phyloP scores from a whole-genome alignment of 1,140 invertebrate species.

The Drepana arcuata region DNA sequence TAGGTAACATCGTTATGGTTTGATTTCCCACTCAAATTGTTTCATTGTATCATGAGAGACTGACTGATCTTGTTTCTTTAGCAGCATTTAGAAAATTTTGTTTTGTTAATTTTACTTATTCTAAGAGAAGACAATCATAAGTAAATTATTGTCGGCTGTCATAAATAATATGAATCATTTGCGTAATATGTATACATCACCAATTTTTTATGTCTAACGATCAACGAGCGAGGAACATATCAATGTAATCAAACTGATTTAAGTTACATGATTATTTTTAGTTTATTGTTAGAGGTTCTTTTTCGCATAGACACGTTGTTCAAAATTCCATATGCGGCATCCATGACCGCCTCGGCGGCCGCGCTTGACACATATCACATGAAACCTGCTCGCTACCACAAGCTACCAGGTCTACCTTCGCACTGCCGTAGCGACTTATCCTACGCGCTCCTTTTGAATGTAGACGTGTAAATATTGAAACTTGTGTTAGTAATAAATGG shows the following conservation, averaged over 20 bases:
- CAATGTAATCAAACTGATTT: constrained; percentile 41
- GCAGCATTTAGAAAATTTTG: constrained; percentile 64
- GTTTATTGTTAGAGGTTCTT: constrained; percentile 59
- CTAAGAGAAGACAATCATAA: constrained; percentile 24
- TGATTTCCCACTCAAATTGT: constrained; percentile 49
- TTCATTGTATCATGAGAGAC: constrained; percentile 60
- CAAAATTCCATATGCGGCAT: constrained; percentile 48
- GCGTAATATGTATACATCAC: constrained; percentile 17
- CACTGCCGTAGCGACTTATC: too few species aligned
- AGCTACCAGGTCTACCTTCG: too few species aligned
- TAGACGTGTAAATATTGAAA: too few species aligned
- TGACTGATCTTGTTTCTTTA: constrained; percentile 62
- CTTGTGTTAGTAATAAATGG: too few species aligned
- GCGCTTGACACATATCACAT: constrained; percentile 32
- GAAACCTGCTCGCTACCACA: constrained; percentile 12
- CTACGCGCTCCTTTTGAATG: too few species aligned
- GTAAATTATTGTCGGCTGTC: constrained; percentile 23
- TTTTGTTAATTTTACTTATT: constrained; percentile 52
- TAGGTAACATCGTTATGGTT: constrained; percentile 45
- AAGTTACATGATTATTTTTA: constrained; percentile 30
- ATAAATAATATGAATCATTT: constrained; percentile 14
- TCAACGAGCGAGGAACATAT: constrained; percentile 55
- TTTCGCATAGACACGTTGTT: constrained; percentile 63
- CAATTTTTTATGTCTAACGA: constrained; percentile 39
- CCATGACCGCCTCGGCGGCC: constrained; percentile 7